Base-by-base conservation (phyloP, 2,888 invertebrate genomes). In the Hoplodrina blanda region DNA sequence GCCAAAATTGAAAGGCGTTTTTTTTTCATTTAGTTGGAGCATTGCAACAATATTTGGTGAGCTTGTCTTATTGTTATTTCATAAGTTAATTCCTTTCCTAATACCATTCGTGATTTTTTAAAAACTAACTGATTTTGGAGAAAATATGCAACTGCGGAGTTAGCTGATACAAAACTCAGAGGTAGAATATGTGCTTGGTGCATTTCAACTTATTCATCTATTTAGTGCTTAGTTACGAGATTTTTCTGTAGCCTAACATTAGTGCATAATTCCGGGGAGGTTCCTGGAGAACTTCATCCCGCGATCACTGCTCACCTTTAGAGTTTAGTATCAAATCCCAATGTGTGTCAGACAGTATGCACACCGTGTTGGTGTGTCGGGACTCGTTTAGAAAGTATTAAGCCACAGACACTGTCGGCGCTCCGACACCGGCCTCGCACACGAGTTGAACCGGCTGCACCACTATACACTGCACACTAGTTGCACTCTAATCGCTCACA, bases 361-460 rank as follows among this genome's bases (percentile, higher is more conserved):
- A 70, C 83, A 70, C 73, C 68, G 79, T 53, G 66, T 70, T 75
- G 75, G 78, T 73, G 77, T 72, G 73, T 68, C 79, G 79, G 76
- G 82, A 81, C 76, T 79, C 79, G 84, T 82, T 84, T 81, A 79
- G 84, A 84, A 84, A 84, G 84, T 85, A 77, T 81, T 70, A 62
- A 75, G 61, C 60, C 84, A 84, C 85, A 80, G 74, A 80, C 81
- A 82, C 84, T 82, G 83, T 82, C 84, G 86, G 83, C 84, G 62
- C 85, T 77, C 83, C 71, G 73, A 74, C 89, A 90, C 92, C 92
- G 91, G 92, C 93, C 89, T 85, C 89, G 84, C 76, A 80, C 85
- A 84, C 87, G 88, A 91, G 89, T 89, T 88, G 84, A 89, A 90
- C 90, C 89, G 89, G 91, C 90, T 90, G 82, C 82, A 81, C 82